Conservation (phyloP, 2,888 invertebrate species). For the Nematopogon swammerdamellus region DNA sequence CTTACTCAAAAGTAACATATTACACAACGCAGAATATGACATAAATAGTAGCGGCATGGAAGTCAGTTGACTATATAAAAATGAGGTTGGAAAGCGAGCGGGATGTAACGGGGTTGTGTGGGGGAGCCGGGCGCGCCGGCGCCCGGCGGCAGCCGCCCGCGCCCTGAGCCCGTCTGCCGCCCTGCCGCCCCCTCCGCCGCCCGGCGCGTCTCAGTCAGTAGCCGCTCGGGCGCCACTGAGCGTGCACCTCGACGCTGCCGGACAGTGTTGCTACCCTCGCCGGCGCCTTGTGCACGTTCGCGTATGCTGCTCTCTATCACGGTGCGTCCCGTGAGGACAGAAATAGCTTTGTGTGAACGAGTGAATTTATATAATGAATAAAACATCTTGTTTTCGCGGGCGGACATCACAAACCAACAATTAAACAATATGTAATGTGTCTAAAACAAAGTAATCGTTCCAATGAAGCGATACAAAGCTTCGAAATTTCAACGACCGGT, state of each 20-base stretch:
- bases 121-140: constrained; percentile 42
- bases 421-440: no score
- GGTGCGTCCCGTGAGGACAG: no score
- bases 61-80: constrained; percentile 56
- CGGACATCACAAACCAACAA: no score
- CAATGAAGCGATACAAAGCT: neutral
- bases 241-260: constrained; percentile 4
- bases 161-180: constrained; percentile 41
- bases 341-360: no score
- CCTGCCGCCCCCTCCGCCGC: constrained; percentile 28
- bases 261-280: neutral
- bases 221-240: constrained; percentile 8
- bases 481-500: neutral
- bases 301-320: no score
- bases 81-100: constrained; percentile 32
- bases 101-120: constrained; percentile 24
- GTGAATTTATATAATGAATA: no score
- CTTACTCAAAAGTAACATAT: constrained; percentile 46
- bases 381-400: no score
- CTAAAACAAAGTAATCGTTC: no score
- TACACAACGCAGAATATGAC: constrained; percentile 47
- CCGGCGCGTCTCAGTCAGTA: constrained; percentile 12
- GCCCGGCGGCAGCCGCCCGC: constrained; percentile 30
- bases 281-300: constrained; percentile 6
- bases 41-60: constrained; percentile 52